These are phyloP conservation scores for Terebella lapidaria DNA, from an alignment of 2,888 invertebrate genomes.

Conservation along the genomic window DNA sequence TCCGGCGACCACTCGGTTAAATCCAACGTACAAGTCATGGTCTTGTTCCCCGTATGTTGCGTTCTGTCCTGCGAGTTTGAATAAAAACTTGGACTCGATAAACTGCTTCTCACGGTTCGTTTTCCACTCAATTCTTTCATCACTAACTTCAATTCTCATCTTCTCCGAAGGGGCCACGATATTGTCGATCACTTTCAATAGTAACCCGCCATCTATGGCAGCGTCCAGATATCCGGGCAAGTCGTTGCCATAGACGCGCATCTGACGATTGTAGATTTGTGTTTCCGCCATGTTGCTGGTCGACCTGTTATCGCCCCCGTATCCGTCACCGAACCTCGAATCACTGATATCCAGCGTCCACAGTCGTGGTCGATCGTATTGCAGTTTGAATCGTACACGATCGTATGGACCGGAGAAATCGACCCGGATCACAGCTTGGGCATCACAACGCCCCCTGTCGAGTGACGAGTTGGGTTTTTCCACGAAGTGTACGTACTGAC, in stretches of 20 bases:
- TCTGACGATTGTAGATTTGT: slow-evolving; percentile 44
- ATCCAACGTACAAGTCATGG: slow-evolving; percentile 39
- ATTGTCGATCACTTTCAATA: slow-evolving; percentile 41
- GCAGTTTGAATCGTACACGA: slow-evolving; percentile 28
- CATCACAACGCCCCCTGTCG: slow-evolving; percentile 28
- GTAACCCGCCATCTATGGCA: slow-evolving; percentile 40
- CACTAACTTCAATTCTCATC: slow-evolving; percentile 25
- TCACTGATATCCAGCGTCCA: slow-evolving; percentile 49
- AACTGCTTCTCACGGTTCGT: slow-evolving; percentile 34
- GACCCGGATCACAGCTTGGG: slow-evolving; percentile 43
- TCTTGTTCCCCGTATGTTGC: slow-evolving; percentile 34
- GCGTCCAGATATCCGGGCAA: slow-evolving; percentile 44
- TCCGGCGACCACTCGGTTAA: slow-evolving; percentile 47
- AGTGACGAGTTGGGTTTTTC: slow-evolving; percentile 26
- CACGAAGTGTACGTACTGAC: slow-evolving; percentile 39
- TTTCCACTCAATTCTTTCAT: slow-evolving; percentile 40
- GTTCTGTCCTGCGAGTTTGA: slow-evolving; percentile 38
- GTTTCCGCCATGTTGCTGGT: slow-evolving; percentile 45
- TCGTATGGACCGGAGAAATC: slow-evolving; percentile 41
- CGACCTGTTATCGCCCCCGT: slow-evolving; percentile 34
- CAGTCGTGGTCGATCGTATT: slow-evolving; percentile 41
- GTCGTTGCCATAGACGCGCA: slow-evolving; percentile 46
- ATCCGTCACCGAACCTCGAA: slow-evolving; percentile 41
- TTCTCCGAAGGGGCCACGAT: slow-evolving; percentile 36
- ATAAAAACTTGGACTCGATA: slow-evolving; percentile 42